These are phyloP conservation scores for Murina feae DNA, from an alignment of 2,113 vertebrate genomes.

Conservation along the genomic window DNA sequence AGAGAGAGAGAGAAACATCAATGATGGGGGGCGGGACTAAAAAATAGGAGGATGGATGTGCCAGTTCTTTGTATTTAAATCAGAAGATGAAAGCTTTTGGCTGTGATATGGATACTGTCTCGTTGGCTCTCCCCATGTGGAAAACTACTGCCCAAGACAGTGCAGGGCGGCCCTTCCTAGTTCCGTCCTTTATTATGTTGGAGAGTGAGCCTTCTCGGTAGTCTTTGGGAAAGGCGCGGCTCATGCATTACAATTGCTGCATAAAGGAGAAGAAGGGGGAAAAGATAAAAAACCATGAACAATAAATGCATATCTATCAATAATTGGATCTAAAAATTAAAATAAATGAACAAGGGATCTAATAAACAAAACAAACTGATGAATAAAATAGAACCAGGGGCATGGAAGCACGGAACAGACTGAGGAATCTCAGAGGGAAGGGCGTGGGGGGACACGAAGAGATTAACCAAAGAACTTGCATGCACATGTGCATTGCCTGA, in stretches of 20 bases:
- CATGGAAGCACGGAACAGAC: no score
- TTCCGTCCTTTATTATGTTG: not conserved
- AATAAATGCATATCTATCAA: no score
- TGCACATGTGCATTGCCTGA: no score
- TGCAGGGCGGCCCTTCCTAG: not conserved
- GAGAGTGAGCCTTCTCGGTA: not conserved
- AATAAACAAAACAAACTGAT: no score
- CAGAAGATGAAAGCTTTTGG: not conserved
- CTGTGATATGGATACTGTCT: not conserved
- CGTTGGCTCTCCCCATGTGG: not conserved
- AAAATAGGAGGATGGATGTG: not conserved
- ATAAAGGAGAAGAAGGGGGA: not conserved
- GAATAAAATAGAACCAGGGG: no score
- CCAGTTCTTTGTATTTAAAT: slow-evolving; percentile 20
- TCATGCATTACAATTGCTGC: not conserved
- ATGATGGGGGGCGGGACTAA: not conserved
- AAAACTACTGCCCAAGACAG: not conserved
- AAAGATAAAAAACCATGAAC: no score
- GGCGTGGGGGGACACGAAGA: no score
- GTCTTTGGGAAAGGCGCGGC: not conserved
- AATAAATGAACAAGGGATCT: no score
- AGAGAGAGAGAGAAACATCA: no score
- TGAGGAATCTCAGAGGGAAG: no score
- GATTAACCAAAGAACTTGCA: no score
- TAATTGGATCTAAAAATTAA: no score